Conservation (phyloP, 2,797 vertebrate genomes). For the Neosilurus mollespiculum region DNA sequence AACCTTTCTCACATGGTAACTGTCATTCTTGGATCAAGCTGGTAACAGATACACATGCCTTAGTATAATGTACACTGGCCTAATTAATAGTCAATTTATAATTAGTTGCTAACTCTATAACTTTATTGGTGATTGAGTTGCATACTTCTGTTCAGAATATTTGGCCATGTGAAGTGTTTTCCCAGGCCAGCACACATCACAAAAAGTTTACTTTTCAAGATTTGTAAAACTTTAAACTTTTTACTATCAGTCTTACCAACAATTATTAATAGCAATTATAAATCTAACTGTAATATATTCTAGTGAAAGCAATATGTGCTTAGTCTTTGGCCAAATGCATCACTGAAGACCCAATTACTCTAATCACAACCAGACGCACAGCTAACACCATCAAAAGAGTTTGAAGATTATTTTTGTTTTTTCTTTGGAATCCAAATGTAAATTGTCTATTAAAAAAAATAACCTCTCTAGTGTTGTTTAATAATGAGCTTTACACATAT, state of each 20-base stretch:
- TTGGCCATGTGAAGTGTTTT: background rate
- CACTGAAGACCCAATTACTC: conserved; percentile 60
- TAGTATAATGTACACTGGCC: background rate
- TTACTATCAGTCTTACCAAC: conserved; percentile 54
- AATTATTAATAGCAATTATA: conserved; percentile 63
- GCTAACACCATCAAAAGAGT: conserved; percentile 55
- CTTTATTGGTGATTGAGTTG: background rate
- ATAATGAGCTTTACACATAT: background rate
- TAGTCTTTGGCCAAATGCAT: conserved; percentile 63
- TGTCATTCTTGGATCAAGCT: background rate
- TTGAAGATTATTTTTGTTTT: conserved; percentile 52
- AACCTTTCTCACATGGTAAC: background rate
- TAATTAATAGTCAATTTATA: background rate
- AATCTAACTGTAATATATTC: conserved; percentile 35
- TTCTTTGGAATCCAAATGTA: conserved; percentile 57
- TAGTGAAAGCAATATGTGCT: conserved; percentile 60
- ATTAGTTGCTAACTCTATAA: background rate
- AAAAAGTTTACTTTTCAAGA: background rate
- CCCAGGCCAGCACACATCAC: background rate
- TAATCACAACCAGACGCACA: conserved; percentile 73
- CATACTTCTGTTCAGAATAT: background rate
- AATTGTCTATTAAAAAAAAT: conserved; percentile 38
- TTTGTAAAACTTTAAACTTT: conserved; percentile 46
- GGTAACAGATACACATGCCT: background rate
- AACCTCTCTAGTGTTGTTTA: background rate